Base-by-base conservation (phyloP, 2,888 invertebrate species). In the Auanema sp. region DNA sequence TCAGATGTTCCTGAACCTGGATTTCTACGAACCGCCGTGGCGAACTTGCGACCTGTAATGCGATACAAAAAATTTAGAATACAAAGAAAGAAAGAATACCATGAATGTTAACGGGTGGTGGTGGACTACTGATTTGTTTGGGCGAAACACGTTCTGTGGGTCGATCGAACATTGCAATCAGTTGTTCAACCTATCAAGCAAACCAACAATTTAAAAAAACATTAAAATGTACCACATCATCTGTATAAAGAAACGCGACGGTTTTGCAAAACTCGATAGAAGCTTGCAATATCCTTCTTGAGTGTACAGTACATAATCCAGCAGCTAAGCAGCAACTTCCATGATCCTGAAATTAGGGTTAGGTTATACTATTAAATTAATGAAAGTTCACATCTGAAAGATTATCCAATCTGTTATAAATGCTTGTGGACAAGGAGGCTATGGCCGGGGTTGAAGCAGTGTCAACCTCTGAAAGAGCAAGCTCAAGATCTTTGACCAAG, bases 231-330 rank as follows among this genome's bases (percentile, higher is more conserved):
- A 33, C 33, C 33, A 54, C 60, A 53, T 60, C 60, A 16, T 60
- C 60, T 18, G 53, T 60, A 55, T 50, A 60, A 24, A 43, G 33
- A 10, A 25, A 44, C 11, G 43, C 16, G 6, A 49, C 43, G 14
- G 55, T 12, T 16, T 43, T 41, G 5, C 54, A 16, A 44, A 60
- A 60, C 10, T 60, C 60, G 18, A 47, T 11, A 23, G 43, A 23
- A 8, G 18, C 24, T 43, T 60, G 25, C 11, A 53, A 40, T n/a
- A 53, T 53, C 14, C 49, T 10, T n/a, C 60, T 44, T 12, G 63
- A n/a, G n/a, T 40, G 41, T n/a, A 63, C 63, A 8, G 58, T 42
- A 43, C 58, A 63, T 18, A 63, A 40, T 6, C 63, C 63, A 6
- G 58, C 58, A 5, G 52, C 52, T 11, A 63, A 53, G 10, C 52